These are phyloP conservation scores for Boleophthalmus pectinirostris DNA, from an alignment of 2,113 vertebrate species.

Conservation along the genomic window DNA sequence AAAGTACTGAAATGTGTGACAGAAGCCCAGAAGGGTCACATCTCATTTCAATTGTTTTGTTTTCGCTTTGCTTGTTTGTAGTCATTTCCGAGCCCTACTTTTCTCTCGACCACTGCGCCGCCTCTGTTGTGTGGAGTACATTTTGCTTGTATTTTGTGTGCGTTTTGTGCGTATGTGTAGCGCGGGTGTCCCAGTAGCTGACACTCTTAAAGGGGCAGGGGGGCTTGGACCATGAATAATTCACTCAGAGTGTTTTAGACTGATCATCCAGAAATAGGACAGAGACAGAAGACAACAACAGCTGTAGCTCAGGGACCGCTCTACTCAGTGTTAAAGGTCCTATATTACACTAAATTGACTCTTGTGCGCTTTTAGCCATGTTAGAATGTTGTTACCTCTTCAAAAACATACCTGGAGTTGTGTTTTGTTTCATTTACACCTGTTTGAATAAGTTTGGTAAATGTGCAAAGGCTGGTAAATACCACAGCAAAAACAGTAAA, in stretches of 20 bases:
- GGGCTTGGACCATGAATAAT: slow-evolving; percentile 68
- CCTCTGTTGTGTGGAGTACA: slow-evolving; percentile 8
- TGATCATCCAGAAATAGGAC: slow-evolving; percentile 68
- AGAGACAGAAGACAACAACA: slow-evolving; percentile 41
- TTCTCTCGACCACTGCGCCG: slow-evolving; percentile 20
- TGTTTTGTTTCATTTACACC: too few species aligned
- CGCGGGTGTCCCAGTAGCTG: slow-evolving; percentile 41
- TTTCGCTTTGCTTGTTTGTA: background rate
- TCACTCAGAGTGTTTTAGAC: slow-evolving; percentile 58
- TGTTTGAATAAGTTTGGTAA: too few species aligned
- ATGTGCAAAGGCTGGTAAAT: too few species aligned
- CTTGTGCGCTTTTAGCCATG: too few species aligned
- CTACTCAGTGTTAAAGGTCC: background rate
- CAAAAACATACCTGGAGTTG: too few species aligned
- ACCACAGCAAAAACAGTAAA: too few species aligned
- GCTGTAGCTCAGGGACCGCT: slow-evolving; percentile 4
- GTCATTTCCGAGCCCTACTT: background rate
- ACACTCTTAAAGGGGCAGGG: slow-evolving; percentile 50
- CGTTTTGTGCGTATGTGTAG: slow-evolving; percentile 3
- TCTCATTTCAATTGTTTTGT: background rate
- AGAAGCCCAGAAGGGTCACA: background rate
- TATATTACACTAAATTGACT: too few species aligned
- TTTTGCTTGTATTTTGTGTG: background rate
- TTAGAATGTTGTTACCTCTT: too few species aligned
- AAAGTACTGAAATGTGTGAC: background rate